Conservation (phyloP, 2,113 vertebrate species). For the Apodemus sylvaticus region DNA sequence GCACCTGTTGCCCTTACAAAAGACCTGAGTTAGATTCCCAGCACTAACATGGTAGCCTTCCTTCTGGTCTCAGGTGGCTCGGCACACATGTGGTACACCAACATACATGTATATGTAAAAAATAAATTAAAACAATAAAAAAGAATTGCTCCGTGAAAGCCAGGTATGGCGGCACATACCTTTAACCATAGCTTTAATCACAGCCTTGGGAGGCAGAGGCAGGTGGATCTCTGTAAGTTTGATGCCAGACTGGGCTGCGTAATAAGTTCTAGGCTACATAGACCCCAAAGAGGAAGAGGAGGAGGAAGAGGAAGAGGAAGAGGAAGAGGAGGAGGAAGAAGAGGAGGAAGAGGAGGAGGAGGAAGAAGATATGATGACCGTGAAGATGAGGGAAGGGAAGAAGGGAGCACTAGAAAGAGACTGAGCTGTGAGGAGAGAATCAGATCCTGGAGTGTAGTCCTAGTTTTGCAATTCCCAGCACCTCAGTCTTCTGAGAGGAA, state of each 20-base stretch:
- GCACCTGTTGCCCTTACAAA: neutral
- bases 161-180: no score
- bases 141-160: neutral
- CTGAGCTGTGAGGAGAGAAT: neutral
- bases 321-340: neutral
- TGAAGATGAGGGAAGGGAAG: neutral
- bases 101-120: neutral
- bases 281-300: no score
- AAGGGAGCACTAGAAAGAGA: neutral
- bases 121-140: neutral
- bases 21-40: neutral
- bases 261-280: neutral
- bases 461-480: neutral
- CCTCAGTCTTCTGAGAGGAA: neutral
- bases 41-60: no score
- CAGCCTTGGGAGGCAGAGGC: neutral
- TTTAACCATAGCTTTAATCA: neutral
- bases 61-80: neutral
- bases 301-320: neutral
- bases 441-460: neutral
- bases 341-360: no score
- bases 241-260: neutral
- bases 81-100: neutral
- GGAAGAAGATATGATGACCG: neutral
- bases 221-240: neutral